A percentile compares a stretch with the other conserved stretches of the same genome.
Conservation (phyloP, 1,140 invertebrate species). For the Leucophenga varia region DNA sequence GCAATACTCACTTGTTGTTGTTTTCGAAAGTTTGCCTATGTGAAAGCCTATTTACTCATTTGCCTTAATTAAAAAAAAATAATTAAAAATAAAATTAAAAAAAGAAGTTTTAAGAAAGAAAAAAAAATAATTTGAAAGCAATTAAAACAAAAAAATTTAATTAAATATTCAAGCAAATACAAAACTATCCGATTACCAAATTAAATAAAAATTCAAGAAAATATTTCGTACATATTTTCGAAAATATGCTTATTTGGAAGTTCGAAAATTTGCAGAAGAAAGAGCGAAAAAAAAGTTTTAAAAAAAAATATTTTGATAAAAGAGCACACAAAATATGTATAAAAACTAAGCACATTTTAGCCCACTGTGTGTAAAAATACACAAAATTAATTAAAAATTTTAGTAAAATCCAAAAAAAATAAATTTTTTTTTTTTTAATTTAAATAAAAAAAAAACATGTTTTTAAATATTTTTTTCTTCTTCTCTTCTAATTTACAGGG, state of each 20-base stretch:
- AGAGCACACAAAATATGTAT: constrained; percentile 10
- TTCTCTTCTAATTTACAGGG: constrained; percentile 64
- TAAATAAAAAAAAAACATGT: constrained; percentile 1
- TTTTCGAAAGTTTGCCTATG: constrained; percentile 19
- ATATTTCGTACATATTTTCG: constrained; percentile 24
- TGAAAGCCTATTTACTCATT: constrained; percentile 27
- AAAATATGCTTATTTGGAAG: constrained; percentile 39
- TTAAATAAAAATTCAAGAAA: constrained; percentile 17
- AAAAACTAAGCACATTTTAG: too few species aligned
- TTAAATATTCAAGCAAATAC: constrained; percentile 29
- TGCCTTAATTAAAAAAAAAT: neutral
- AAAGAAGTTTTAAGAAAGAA: neutral
- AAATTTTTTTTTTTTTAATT: constrained; percentile 5
- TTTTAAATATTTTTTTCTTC: constrained; percentile 16
- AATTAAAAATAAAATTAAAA: too few species aligned
- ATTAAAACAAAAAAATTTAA: constrained; percentile 26
- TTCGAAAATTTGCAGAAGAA: constrained; percentile 6
- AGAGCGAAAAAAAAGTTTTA: neutral
- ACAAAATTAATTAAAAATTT: constrained; percentile 4
- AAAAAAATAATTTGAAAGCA: neutral
- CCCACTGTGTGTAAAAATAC: too few species aligned
- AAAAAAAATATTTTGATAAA: constrained; percentile 4
- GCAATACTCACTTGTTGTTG: constrained; percentile 33
- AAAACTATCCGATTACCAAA: constrained; percentile 44
- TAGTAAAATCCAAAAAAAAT: constrained; percentile 15